Evolutionary conservation across 1,140 invertebrate genomes (phyloP).

Genomic region (Eurosta solidaginis): DNA sequence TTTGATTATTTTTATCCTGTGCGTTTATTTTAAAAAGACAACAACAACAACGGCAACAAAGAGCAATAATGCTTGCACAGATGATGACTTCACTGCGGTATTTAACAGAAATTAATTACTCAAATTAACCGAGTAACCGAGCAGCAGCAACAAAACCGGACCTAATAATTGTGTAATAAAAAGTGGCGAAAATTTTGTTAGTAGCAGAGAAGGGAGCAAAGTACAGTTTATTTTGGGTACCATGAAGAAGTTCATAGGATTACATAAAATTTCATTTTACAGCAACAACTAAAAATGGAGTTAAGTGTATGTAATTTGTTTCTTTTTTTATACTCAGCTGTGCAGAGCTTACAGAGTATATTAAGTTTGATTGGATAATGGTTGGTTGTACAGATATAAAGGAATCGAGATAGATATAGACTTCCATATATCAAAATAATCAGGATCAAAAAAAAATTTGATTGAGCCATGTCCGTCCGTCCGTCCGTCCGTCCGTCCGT

Average conservation of each 20-base stretch:
- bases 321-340: not conserved
- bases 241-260: not conserved
- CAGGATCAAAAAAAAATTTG: too few relatives aligned
- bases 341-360: too few relatives aligned
- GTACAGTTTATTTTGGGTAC: not conserved
- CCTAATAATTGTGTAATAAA: slow-evolving; percentile 14
- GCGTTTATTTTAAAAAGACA: not conserved
- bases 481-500: too few relatives aligned
- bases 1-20: not conserved
- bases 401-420: too few relatives aligned
- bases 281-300: slow-evolving; percentile 10
- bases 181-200: not conserved
- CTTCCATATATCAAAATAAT: too few relatives aligned
- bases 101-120: slow-evolving; percentile 26
- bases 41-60: not conserved
- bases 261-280: not conserved
- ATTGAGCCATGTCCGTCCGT: too few relatives aligned
- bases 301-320: not conserved
- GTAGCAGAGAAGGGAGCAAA: not conserved
- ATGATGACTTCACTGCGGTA: slow-evolving; percentile 20
- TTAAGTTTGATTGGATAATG: too few relatives aligned
- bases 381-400: too few relatives aligned
- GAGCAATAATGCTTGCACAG: too few relatives aligned
- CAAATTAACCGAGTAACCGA: not conserved
- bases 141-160: not conserved